A percentile compares a stretch with the other conserved stretches of the same genome.
Conservation (phyloP, 2,113 vertebrate genomes). For the Cairina moschata region DNA sequence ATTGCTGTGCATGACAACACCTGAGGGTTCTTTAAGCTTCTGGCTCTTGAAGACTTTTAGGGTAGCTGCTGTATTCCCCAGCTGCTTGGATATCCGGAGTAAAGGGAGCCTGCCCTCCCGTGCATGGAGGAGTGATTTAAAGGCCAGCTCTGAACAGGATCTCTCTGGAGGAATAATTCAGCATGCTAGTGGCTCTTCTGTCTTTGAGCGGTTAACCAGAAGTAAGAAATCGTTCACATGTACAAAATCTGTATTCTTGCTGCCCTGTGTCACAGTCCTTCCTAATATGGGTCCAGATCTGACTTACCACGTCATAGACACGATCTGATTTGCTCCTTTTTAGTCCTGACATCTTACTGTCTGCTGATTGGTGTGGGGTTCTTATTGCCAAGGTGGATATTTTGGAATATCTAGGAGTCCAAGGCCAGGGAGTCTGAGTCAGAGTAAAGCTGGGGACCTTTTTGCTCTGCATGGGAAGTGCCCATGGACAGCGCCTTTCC, state of each 20-base stretch:
- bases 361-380: not conserved
- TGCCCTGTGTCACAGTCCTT: not conserved
- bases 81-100: not conserved
- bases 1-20: not conserved
- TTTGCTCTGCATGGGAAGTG: not conserved
- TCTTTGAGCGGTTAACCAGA: not conserved
- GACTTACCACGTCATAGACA: not conserved
- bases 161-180: not conserved
- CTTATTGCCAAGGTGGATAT: not conserved
- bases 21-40: not conserved
- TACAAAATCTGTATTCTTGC: not conserved
- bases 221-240: not conserved
- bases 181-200: not conserved
- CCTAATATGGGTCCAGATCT: not conserved
- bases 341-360: not conserved
- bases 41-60: not conserved
- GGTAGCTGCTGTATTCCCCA: not conserved
- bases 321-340: not conserved
- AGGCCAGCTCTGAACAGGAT: not conserved
- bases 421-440: not conserved
- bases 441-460: not conserved
- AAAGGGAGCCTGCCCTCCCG: not conserved
- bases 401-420: not conserved
- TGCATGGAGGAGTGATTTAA: not conserved
- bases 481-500: not conserved